Conservation (phyloP, 2,113 vertebrate genomes). For the Mormyrus iriodes region DNA sequence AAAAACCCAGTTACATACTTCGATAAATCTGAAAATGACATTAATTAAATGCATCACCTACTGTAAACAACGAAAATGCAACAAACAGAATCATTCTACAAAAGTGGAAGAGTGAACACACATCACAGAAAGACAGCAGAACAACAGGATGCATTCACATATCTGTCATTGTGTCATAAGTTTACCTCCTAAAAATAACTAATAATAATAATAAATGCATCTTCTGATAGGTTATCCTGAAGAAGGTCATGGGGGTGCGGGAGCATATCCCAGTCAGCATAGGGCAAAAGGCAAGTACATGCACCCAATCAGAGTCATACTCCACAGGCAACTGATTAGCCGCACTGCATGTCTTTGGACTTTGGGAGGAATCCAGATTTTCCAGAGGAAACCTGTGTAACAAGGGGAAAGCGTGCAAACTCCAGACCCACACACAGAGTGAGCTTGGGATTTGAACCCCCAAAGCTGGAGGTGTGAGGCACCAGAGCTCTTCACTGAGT, state of each 20-base stretch:
- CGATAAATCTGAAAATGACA: too few relatives aligned
- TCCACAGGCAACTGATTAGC: background rate
- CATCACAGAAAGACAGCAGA: background rate
- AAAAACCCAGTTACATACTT: background rate
- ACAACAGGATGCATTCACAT: background rate
- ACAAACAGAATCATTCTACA: background rate
- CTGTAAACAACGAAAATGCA: too few relatives aligned
- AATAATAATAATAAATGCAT: background rate
- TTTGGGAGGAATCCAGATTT: background rate
- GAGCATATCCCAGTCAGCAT: background rate
- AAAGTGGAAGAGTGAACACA: background rate
- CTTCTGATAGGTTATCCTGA: background rate
- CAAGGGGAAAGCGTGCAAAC: background rate
- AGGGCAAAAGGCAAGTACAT: background rate
- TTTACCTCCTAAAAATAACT: background rate
- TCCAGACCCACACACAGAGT: background rate
- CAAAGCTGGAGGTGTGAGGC: background rate
- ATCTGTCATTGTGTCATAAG: background rate
- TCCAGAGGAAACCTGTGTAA: background rate
- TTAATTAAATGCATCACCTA: too few relatives aligned
- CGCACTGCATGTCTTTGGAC: background rate
- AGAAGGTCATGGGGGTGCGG: background rate
- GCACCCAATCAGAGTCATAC: background rate
- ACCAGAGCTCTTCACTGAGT: background rate
- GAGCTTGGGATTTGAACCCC: background rate